Base-by-base conservation (phyloP, 2,888 invertebrate species). In the Melanostoma mellinum region DNA sequence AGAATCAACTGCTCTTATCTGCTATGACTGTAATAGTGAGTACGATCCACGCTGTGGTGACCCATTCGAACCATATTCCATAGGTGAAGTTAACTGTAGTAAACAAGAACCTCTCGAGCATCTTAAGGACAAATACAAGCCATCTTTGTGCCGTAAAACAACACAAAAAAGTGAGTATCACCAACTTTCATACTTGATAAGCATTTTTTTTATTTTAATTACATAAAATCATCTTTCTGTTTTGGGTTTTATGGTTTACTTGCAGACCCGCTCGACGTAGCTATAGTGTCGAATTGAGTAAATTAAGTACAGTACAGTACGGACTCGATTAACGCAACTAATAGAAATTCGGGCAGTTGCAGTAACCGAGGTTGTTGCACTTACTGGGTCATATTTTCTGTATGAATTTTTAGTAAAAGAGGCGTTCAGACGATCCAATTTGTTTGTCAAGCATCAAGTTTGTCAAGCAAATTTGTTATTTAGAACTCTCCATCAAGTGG, bases 11-110 rank as follows among this genome's bases (percentile, higher is more conserved):
- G 93, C 95, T 82, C 93, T 96, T 84, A 92, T 94, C 87, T 98
- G 98, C 91, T 98, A 97, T 90, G 95, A 97, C 88, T 98, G 98
- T 91, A 98, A 98, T 92, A 98, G 98, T 79, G 95, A 94, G 85
- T 97, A 94, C 89, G 97, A 98, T 91, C 96, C 96, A 44, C 94
- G 97, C 86, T 98, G 98, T 88, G 97, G 95, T 0, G 96, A 97
- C 88, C 95, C 96, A 68, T 98, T 98, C 89, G 95, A 97, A 89
- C 93, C 96, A 32, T 96, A 95, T 91, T 95, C 96, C 61, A 94
- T 97, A 88, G 97, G 97, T 36, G 93, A 95, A 86, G 95, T 96
- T 35, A 96, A 97, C 90, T 98, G 98, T 91, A 95, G 95, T 69
- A 93, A 95, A 88, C 94, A 94, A 86, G 94, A 94, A 82, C 94